Base-by-base conservation (phyloP, 2,888 invertebrate genomes). In the Spilosoma lubricipeda region DNA sequence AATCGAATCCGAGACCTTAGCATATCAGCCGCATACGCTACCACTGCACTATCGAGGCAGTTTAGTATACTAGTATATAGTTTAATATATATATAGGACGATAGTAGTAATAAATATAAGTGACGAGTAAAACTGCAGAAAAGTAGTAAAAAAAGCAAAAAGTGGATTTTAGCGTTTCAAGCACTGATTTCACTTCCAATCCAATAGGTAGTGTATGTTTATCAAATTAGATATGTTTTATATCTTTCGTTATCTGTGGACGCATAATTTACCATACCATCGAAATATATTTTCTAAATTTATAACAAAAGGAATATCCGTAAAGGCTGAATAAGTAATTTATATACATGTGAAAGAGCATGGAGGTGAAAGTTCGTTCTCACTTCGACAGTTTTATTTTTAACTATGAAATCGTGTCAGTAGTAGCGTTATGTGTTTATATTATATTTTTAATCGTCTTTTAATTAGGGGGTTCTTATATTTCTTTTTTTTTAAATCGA, bases 271-370 rank as follows among this genome's bases (percentile, higher is more conserved):
- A 59, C n/a, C 59, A 59, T 59, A 59, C 13, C 13, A 27, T n/a
- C 27, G n/a, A 27, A 59, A 27, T 27, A 59, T n/a, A 59, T 59
- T 48, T 20, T 59, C 59, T 59, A 78, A 59, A 59, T 59, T 59
- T 27, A 59, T 15, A 59, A 59, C 59, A 59, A 59, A 59, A 59
- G 27, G 59, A 18, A 30, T 63, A 63, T 63, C 59, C 59, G 59
- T 63, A 15, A 63, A 63, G 59, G 27, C 30, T 63, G 59, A 63
- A 63, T 63, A 63, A 63, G 59, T 63, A 63, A 63, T 63, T 63
- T 30, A 30, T 30, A 30, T 63, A 18, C 59, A 63, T 30, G 30
- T 63, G 59, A 63, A 27, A 63, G 27, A 63, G 30, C 59, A 7
- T 63, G 5, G 30, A 63, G 59, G 30, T 63, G 59, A 63, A 63